Evolutionary conservation across 2,888 invertebrate species (phyloP).

Genomic region (Peribatodes rhomboidaria): DNA sequence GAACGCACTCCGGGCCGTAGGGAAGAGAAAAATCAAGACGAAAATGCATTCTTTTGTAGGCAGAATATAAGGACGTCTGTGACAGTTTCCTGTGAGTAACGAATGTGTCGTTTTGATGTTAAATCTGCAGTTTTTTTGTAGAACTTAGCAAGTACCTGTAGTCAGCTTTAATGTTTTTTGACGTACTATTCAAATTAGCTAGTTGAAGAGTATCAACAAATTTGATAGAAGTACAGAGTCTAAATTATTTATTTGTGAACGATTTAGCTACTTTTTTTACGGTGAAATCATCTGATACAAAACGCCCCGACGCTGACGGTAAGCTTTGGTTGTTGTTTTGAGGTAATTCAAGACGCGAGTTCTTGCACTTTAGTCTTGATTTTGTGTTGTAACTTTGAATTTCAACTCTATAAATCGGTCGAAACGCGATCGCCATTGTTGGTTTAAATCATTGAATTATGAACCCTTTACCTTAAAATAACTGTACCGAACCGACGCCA

Average conservation of each 20-base stretch:
- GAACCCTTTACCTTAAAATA: background rate
- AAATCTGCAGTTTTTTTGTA: background rate
- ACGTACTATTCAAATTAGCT: no score
- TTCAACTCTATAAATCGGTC: background rate
- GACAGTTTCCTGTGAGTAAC: background rate
- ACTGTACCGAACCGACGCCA: background rate
- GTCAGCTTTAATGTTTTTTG: no score
- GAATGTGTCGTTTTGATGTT: background rate
- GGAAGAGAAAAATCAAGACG: slow-evolving; percentile 23
- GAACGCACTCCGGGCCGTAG: slow-evolving; percentile 56
- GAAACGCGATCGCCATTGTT: slow-evolving; percentile 28
- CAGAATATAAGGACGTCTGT: background rate
- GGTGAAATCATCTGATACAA: no score
- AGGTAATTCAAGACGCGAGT: background rate
- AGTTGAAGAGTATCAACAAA: no score
- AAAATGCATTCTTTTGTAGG: background rate
- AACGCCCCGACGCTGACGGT: no score
- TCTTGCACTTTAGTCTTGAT: background rate
- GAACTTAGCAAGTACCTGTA: no score
- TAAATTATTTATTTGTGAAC: no score
- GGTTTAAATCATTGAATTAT: slow-evolving; percentile 37
- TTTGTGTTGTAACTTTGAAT: background rate
- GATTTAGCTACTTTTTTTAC: no score
- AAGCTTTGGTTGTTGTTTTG: no score
- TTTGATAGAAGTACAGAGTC: no score